phyloP scores from a whole-genome alignment of 2,113 vertebrate species.

The Proterorhinus semilunaris region DNA sequence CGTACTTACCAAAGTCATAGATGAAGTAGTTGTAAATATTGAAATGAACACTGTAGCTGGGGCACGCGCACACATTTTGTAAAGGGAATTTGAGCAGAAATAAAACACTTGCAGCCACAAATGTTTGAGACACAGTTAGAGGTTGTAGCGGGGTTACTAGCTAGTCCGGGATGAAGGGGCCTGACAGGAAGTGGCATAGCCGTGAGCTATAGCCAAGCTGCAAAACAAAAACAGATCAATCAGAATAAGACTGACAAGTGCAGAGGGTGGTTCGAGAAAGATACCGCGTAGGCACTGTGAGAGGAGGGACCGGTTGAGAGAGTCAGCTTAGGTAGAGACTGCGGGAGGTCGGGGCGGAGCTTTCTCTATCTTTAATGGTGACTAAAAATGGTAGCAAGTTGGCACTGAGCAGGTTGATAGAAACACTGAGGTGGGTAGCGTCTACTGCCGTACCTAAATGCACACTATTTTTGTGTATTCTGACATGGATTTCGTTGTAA shows the following conservation, averaged over 20 bases:
- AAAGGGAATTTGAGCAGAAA: constrained; percentile 29
- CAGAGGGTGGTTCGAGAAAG: constrained; percentile 56
- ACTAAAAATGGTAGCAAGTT: constrained; percentile 74
- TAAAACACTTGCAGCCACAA: constrained; percentile 32
- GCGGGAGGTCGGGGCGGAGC: constrained; percentile 39
- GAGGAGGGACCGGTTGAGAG: constrained; percentile 56
- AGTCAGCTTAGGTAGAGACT: constrained; percentile 60
- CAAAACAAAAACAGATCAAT: constrained; percentile 28
- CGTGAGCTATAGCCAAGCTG: constrained; percentile 40
- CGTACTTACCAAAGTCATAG: constrained; percentile 75
- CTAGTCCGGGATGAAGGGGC: constrained; percentile 57
- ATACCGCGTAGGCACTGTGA: constrained; percentile 47
- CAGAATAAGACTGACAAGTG: constrained; percentile 22
- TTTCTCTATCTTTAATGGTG: constrained; percentile 66
- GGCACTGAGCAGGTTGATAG: constrained; percentile 80
- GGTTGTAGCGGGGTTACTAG: constrained; percentile 42
- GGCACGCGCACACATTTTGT: constrained; percentile 28
- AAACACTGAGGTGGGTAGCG: constrained; percentile 63
- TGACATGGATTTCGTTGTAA: constrained; percentile 19
- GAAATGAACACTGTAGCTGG: constrained; percentile 61
- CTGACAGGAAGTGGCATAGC: constrained; percentile 65
- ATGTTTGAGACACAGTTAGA: constrained; percentile 44
- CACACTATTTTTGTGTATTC: constrained; percentile 17
- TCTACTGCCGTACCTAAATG: constrained; percentile 17
- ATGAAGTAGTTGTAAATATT: constrained; percentile 67